These are phyloP conservation scores for Ophioninae sp. DNA, from an alignment of 2,888 invertebrate species.

Conservation along the genomic window DNA sequence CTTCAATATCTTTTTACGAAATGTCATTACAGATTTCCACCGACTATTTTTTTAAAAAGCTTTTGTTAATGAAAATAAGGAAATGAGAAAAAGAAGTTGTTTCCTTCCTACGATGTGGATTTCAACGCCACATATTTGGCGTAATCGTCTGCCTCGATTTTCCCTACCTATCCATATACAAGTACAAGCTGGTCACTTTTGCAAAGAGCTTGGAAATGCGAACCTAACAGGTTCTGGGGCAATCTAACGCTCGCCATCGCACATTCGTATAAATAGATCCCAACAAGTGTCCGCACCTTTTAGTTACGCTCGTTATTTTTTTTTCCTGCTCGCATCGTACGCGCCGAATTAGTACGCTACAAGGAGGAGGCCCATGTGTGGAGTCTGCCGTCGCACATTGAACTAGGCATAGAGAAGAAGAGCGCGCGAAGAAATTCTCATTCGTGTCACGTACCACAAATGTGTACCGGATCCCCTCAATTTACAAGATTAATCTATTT, in stretches of 20 bases:
- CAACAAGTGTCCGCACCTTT: background rate
- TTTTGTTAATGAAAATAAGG: too few relatives aligned
- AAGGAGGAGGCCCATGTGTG: background rate
- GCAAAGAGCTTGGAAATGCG: background rate
- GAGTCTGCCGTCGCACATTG: background rate
- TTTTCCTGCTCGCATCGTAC: background rate
- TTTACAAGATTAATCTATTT: slow-evolving; percentile 63
- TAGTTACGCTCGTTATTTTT: background rate
- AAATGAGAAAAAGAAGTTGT: too few relatives aligned
- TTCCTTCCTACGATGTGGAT: too few relatives aligned
- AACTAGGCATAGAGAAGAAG: background rate
- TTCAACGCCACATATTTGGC: too few relatives aligned
- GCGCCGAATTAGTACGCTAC: background rate
- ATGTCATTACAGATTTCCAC: too few relatives aligned
- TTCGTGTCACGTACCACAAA: slow-evolving; percentile 41
- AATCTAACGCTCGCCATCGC: background rate
- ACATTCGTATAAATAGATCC: too few relatives aligned
- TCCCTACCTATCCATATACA: too few relatives aligned
- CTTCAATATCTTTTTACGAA: too few relatives aligned
- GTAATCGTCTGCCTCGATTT: too few relatives aligned
- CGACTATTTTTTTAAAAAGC: too few relatives aligned
- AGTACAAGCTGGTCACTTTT: too few relatives aligned
- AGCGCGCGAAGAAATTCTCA: slow-evolving; percentile 1
- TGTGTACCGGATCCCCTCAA: slow-evolving; percentile 64
- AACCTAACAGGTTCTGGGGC: background rate